Conservation (phyloP, 2,797 vertebrate species). For the Danio choprae region DNA sequence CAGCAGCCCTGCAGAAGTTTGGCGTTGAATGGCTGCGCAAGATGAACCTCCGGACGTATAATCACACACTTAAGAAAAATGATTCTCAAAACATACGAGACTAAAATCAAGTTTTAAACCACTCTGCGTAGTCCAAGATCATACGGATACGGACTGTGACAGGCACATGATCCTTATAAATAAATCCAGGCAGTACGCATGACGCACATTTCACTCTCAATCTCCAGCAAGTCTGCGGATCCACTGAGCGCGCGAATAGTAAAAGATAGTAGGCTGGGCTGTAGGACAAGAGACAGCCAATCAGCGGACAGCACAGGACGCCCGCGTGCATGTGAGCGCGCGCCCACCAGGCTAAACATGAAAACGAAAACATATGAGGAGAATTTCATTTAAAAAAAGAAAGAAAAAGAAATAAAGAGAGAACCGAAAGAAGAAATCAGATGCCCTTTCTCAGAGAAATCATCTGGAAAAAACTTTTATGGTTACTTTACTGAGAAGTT, state of each 20-base stretch:
- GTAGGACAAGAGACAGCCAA: conserved; percentile 68
- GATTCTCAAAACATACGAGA: not conserved
- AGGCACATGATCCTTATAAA: not conserved
- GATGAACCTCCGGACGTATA: conserved; percentile 22
- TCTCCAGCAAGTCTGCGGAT: not conserved
- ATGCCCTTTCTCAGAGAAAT: not conserved
- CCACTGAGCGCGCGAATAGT: conserved; percentile 24
- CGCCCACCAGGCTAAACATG: not conserved
- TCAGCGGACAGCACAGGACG: conserved; percentile 57
- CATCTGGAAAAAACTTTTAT: not conserved
- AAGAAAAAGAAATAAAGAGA: too few relatives aligned
- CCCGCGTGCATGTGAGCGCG: conserved; percentile 5
- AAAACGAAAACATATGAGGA: not conserved
- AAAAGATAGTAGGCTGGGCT: conserved; percentile 37
- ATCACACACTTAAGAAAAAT: conserved; percentile 13
- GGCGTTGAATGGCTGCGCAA: conserved; percentile 23
- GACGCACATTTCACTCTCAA: not conserved
- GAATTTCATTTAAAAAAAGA: not conserved
- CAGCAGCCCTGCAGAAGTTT: conserved; percentile 37
- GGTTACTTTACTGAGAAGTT: not conserved
- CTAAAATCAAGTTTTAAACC: not conserved
- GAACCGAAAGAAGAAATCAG: conserved; percentile 18
- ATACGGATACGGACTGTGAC: not conserved
- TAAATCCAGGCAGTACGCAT: conserved; percentile 27
- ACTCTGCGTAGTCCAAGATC: not conserved